These are phyloP conservation scores for Dipodomys merriami DNA, from an alignment of 2,113 vertebrate genomes.

Conservation along the genomic window DNA sequence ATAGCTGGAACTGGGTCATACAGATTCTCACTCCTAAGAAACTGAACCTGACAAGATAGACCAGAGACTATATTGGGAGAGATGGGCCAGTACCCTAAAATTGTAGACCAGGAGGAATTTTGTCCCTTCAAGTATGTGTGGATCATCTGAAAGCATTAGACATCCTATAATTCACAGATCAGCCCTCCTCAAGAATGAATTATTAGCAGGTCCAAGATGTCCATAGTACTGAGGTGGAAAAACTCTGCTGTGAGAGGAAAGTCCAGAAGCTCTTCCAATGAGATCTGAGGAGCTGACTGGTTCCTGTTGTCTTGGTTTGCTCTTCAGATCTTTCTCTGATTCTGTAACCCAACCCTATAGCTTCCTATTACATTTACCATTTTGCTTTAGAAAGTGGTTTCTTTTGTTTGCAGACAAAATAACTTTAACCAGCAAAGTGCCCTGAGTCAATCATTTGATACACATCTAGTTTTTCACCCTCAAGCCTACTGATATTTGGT, in stretches of 20 bases:
- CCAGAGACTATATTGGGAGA: neutral
- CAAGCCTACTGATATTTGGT: neutral
- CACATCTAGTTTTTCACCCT: slow-evolving; percentile 17
- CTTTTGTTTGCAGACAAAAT: slow-evolving; percentile 19
- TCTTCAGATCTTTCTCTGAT: neutral
- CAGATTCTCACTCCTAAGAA: neutral
- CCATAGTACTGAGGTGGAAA: neutral
- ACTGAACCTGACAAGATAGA: slow-evolving; percentile 21
- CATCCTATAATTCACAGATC: neutral
- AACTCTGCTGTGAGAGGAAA: neutral
- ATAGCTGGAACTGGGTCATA: neutral
- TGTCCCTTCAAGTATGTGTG: neutral
- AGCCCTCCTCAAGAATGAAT: neutral
- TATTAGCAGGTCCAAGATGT: neutral
- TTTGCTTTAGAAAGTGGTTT: slow-evolving; percentile 36
- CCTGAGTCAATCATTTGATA: slow-evolving; percentile 13
- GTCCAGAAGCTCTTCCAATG: neutral
- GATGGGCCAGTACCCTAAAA: neutral
- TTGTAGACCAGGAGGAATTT: neutral
- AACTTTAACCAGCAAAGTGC: neutral
- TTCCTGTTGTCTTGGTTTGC: neutral
- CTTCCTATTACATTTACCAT: slow-evolving; percentile 31
- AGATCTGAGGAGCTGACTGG: neutral
- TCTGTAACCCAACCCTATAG: neutral
- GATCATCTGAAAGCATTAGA: neutral